Evolutionary conservation across 2,888 invertebrate species (phyloP), one percentile per base, ranked within the genome.

Genomic region (Apocheima hispidaria): DNA sequence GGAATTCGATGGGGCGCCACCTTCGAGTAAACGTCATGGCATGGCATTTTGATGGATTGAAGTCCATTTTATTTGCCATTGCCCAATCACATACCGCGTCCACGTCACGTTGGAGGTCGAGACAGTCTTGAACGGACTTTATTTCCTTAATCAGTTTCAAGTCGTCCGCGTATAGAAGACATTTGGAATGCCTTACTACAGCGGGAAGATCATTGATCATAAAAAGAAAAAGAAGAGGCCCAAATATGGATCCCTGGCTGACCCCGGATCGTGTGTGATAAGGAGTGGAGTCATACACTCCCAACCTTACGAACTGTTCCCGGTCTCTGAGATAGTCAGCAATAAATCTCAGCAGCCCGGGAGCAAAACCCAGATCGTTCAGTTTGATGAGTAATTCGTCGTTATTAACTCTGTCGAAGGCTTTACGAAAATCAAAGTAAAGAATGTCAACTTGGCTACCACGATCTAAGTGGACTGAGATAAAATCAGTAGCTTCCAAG

Each of bases 181-280:
- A 36, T 36, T 36, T 36, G 2, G 36, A 3, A 36, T 14, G 7
- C 1, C 14, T 36, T 14, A 38, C 20, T 2, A 16, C 7, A 2
- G 16, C 20, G 0, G 38, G 38, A 10, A 38, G 38, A 7, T 38
- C 38, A 20, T 38, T 38, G 7, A 20, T 20, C 35, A 14, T 35
- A 3, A 35, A 5, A n/a, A 35, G 4, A 33, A 33, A 33, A 33
- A 33, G 33, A 12, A 33, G 33, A 33, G 33, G 33, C 12, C 33
- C 33, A 12, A 33, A 12, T 12, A 33, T 33, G 4, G 33, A 33
- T 9, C n/a, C n/a, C n/a, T n/a, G n/a, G n/a, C n/a, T n/a, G n/a
- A n/a, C n/a, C n/a, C n/a, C n/a, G n/a, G n/a, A 33, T 12, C 33
- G 79, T 6, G 30, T 35, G n/a, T 21, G 68, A 53, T 46, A 16